phyloP scores from a whole-genome alignment of 2,888 invertebrate species.

The Eupithecia insigniata region DNA sequence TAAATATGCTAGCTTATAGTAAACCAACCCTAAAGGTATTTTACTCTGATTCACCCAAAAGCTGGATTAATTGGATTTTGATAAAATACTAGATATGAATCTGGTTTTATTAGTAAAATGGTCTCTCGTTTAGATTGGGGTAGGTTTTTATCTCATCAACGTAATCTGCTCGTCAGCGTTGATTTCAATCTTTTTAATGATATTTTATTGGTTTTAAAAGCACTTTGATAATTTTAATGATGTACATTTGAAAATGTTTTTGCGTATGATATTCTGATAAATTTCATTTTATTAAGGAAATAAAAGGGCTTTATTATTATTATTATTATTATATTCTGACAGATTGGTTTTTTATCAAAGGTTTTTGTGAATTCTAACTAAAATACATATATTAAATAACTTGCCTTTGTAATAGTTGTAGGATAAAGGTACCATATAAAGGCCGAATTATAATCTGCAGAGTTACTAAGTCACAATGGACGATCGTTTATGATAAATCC shows the following conservation, averaged over 20 bases:
- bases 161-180: not conserved
- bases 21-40: constrained; percentile 4
- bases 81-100: constrained; percentile 12
- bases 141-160: constrained; percentile 10
- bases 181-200: constrained; percentile 5
- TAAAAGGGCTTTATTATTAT: too few relatives aligned
- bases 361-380: not conserved
- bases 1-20: not conserved
- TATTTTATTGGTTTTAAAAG: constrained; percentile 6
- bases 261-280: not conserved
- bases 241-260: not conserved
- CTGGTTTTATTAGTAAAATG: constrained; percentile 20
- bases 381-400: not conserved
- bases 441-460: not conserved
- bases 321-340: too few relatives aligned
- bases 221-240: not conserved
- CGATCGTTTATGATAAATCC: not conserved
- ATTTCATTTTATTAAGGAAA: too few relatives aligned
- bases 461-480: not conserved
- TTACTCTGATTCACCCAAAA: constrained; percentile 18
- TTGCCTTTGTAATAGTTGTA: not conserved
- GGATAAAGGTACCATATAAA: not conserved
- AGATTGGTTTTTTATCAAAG: not conserved
- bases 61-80: constrained; percentile 22
- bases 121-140: constrained; percentile 12